phyloP scores from a whole-genome alignment of 2,888 invertebrate genomes.

The Cartodere bifasciata region DNA sequence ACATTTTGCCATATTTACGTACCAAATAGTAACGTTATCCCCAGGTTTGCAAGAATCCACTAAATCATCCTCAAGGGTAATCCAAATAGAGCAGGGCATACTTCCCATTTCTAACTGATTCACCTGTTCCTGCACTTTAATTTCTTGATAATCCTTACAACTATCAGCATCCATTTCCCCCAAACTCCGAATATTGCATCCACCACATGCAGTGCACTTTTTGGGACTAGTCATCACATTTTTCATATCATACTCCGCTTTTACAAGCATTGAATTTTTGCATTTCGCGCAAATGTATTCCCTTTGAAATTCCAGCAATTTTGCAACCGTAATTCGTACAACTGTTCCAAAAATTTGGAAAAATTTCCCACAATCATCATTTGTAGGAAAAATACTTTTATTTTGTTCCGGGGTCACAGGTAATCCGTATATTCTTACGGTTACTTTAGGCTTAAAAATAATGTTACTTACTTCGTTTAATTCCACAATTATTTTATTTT shows the following conservation, averaged over 20 bases:
- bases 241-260: constrained; percentile 51
- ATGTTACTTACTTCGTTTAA: constrained; percentile 29
- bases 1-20: no score
- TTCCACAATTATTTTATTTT: constrained; percentile 41
- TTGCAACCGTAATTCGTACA: constrained; percentile 59
- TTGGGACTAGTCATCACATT: constrained; percentile 36
- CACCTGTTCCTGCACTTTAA: constrained; percentile 74
- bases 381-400: constrained; percentile 52
- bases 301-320: constrained; percentile 63
- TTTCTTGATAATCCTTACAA: constrained; percentile 74
- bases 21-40: constrained; percentile 78
- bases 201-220: constrained; percentile 42
- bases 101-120: constrained; percentile 57
- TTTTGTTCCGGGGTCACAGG: constrained; percentile 58
- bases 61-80: constrained; percentile 71
- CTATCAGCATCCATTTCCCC: constrained; percentile 46
- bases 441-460: constrained; percentile 49
- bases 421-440: constrained; percentile 52
- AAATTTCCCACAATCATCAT: constrained; percentile 58
- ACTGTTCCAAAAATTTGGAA: constrained; percentile 66
- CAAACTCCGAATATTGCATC: constrained; percentile 40
- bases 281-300: constrained; percentile 68
- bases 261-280: constrained; percentile 48
- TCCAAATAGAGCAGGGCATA: constrained; percentile 64
- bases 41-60: constrained; percentile 82